Conservation (phyloP, 2,113 vertebrate genomes). For the Empidonax alnorum region DNA sequence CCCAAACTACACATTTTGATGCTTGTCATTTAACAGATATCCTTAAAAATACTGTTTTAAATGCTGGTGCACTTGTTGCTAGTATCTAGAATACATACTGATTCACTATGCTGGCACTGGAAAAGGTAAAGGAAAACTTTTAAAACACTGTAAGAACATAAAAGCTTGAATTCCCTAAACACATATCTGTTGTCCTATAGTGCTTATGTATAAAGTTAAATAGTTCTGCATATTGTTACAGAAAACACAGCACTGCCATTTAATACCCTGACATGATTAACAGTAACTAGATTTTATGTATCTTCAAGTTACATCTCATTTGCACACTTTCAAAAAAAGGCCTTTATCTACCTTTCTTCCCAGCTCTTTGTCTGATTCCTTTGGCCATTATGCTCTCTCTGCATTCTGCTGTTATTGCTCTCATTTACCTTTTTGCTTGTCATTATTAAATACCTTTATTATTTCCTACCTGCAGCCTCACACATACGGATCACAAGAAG, state of each 20-base stretch:
- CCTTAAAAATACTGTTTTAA: not conserved
- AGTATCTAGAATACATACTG: not conserved
- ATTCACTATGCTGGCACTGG: not conserved
- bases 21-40: not conserved
- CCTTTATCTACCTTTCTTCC: not conserved
- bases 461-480: not conserved
- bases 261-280: not conserved
- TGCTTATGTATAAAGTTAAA: not conserved
- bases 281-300: not conserved
- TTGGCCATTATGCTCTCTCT: not conserved
- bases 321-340: not conserved
- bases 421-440: not conserved
- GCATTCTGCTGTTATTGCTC: not conserved
- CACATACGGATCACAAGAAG: accelerated
- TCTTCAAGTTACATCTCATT: not conserved
- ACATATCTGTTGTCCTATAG: not conserved
- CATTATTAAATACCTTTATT: not conserved
- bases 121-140: not conserved
- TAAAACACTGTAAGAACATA: not conserved
- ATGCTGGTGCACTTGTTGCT: not conserved
- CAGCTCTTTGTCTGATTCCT: not conserved
- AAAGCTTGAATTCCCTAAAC: not conserved
- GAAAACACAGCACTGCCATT: not conserved
- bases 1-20: not conserved
- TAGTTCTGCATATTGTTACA: not conserved